phyloP scores from a whole-genome alignment of 2,797 vertebrate genomes.

The Microctenopoma steveboyesi region DNA sequence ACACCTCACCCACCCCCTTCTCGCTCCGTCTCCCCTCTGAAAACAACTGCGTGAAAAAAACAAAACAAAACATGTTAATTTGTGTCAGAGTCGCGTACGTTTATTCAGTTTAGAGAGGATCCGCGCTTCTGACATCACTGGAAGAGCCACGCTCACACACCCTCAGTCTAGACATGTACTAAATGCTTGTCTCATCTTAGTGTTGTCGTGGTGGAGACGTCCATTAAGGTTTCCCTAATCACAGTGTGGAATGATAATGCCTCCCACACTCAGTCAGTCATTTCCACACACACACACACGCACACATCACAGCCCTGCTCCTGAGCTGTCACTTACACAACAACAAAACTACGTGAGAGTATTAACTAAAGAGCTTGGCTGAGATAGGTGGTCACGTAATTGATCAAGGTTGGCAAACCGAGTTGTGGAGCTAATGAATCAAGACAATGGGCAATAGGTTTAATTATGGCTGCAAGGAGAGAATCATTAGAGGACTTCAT shows the following conservation, averaged over 20 bases:
- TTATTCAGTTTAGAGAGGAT: slow-evolving; percentile 29
- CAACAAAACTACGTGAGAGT: slow-evolving; percentile 62
- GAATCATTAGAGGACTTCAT: slow-evolving; percentile 76
- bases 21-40: background rate
- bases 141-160: slow-evolving; percentile 12
- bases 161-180: slow-evolving; percentile 56
- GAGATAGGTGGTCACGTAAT: slow-evolving; percentile 75
- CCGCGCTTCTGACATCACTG: slow-evolving; percentile 23
- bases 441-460: slow-evolving; percentile 75
- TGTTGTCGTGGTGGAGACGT: slow-evolving; percentile 54
- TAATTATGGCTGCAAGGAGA: slow-evolving; percentile 78
- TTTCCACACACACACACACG: slow-evolving; percentile 11
- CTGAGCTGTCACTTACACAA: slow-evolving; percentile 47
- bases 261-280: slow-evolving; percentile 46
- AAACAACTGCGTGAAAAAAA: slow-evolving; percentile 9
- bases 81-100: slow-evolving; percentile 34
- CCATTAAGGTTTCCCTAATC: slow-evolving; percentile 76
- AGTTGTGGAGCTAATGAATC: slow-evolving; percentile 77
- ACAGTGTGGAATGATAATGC: slow-evolving; percentile 65
- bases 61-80: slow-evolving; percentile 43
- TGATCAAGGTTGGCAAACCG: slow-evolving; percentile 80
- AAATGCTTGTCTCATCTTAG: slow-evolving; percentile 66
- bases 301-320: slow-evolving; percentile 26
- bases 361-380: slow-evolving; percentile 66
- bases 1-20: slow-evolving; percentile 6